Evolutionary conservation across 2,113 vertebrate species (phyloP).

Genomic region (Regulus satrapa): DNA sequence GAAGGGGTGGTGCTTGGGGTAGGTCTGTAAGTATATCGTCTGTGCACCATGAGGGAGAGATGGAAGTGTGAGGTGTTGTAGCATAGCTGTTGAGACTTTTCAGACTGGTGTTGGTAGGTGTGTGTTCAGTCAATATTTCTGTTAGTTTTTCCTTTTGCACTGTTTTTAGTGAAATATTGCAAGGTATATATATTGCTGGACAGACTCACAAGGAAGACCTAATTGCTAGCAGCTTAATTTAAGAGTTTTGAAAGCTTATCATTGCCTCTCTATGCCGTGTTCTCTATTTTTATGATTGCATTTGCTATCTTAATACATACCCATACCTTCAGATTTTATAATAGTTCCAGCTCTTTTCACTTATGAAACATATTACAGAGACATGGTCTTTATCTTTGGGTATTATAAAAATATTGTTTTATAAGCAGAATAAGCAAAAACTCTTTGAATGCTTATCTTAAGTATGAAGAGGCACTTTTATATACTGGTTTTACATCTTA

Average conservation of each 20-base stretch:
- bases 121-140: background rate
- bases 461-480: background rate
- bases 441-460: background rate
- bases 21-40: no score
- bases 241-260: background rate
- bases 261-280: background rate
- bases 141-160: background rate
- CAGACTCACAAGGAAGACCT: background rate
- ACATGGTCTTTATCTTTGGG: background rate
- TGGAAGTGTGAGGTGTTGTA: background rate
- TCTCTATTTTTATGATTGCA: background rate
- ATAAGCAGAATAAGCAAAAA: background rate
- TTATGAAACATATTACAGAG: background rate
- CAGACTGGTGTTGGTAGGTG: background rate
- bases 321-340: background rate
- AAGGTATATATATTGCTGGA: background rate
- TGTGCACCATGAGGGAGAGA: fast-evolving
- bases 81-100: background rate
- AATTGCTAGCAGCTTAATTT: background rate
- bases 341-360: background rate
- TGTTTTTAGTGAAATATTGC: background rate
- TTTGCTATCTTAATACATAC: background rate
- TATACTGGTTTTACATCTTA: background rate
- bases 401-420: background rate
- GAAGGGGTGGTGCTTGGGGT: background rate